Evolutionary conservation across 2,888 invertebrate species (phyloP).

Genomic region (Euplexia lucipara): DNA sequence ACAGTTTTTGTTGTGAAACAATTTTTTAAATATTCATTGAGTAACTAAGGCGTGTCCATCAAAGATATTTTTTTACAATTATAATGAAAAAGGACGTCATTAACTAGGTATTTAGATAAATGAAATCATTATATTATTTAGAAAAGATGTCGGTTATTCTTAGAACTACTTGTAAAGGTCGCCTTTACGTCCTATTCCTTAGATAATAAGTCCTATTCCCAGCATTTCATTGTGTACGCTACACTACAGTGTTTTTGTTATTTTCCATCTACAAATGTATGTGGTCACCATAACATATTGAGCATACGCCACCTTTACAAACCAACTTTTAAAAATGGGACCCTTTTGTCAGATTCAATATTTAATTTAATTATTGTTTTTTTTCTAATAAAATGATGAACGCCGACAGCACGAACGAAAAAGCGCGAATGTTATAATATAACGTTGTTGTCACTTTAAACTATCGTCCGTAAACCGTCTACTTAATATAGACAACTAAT

Average conservation of each 20-base stretch:
- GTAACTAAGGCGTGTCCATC: background rate
- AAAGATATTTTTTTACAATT: conserved; percentile 7
- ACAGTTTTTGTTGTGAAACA: conserved; percentile 1
- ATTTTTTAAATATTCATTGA: conserved; percentile 3
- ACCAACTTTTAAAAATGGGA: too few relatives aligned
- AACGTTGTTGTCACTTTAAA: too few relatives aligned
- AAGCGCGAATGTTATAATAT: too few relatives aligned
- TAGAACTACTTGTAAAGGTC: background rate
- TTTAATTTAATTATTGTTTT: too few relatives aligned
- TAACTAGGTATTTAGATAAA: background rate
- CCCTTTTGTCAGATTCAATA: too few relatives aligned
- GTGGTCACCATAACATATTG: conserved; percentile 2
- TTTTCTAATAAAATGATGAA: too few relatives aligned
- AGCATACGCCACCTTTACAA: conserved; percentile 10
- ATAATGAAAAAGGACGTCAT: conserved; percentile 2
- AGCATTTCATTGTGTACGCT: background rate
- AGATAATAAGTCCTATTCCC: too few relatives aligned
- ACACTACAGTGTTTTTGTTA: background rate
- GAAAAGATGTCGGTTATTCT: background rate
- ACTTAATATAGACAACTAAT: too few relatives aligned
- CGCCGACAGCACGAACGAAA: too few relatives aligned
- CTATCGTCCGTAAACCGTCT: too few relatives aligned
- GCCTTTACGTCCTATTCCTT: background rate
- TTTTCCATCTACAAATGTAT: background rate
- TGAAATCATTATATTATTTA: background rate